Evolutionary conservation across 2,888 invertebrate genomes (phyloP), one percentile per base, ranked within the genome.

Genomic region (Trilocha varians): DNA sequence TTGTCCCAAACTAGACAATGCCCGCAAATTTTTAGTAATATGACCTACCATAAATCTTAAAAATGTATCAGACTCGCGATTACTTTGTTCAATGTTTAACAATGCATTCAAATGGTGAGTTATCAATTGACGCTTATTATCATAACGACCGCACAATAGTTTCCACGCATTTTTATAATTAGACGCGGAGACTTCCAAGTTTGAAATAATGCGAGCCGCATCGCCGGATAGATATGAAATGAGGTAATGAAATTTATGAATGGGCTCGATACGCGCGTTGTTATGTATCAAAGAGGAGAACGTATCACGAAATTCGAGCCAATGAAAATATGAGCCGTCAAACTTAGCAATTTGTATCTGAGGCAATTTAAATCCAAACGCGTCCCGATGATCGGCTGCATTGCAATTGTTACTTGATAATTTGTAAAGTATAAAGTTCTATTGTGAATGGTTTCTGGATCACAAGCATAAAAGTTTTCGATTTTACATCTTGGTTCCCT

Each of bases 191-290:
- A 52, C 47, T 36, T 55, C 51, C 13, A 55, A 37, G 16, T 59
- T 56, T 14, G 33, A n/a, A 5, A 56, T 43, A 0, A 57, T 46
- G 0, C 46, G 39, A 4, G 50, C 43, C 1, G 56, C 53, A 13
- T 54, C 55, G 3, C 53, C 51, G 13, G 47, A 48, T 3, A 57
- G 34, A 15, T 59, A 57, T 1, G 57, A 56, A 16, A 36, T 45
- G 1, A 55, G 16, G 18, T 59, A 59, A 32, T 55, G 46, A 38
- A 53, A 57, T 33, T 56, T 55, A 13, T 54, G 48, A n/a, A 55
- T 44, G 5, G 36, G 13, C 18, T 47, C 14, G 4, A 52, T 45
- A 36, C 25, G 40, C 1, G 39, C 11, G 42, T 59, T 55, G 5
- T 41, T 33, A 17, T 53, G 53, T 17, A 55, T 42, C n/a, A 56